phyloP scores from a whole-genome alignment of 2,797 vertebrate genomes.

The Rhabdomys pumilio region DNA sequence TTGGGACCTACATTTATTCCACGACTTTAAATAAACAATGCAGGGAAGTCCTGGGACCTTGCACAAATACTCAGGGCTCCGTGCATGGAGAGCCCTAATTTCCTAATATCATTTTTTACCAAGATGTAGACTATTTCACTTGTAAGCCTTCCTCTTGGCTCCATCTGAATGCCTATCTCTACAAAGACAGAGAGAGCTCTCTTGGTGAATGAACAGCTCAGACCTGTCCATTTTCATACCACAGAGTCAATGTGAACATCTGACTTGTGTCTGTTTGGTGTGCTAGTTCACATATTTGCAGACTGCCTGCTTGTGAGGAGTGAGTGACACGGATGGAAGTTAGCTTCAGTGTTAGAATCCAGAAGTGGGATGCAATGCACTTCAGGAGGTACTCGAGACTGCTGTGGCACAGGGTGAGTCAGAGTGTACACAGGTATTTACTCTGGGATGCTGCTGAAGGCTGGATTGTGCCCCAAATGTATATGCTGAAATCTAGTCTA shows the following conservation, averaged over 20 bases:
- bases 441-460: fast-evolving
- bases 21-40: constrained; percentile 14
- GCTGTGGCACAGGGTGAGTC: neutral
- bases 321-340: fast-evolving
- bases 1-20: constrained; percentile 63
- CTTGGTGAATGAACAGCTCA: neutral
- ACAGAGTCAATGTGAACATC: neutral
- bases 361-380: too few relatives aligned
- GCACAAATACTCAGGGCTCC: neutral
- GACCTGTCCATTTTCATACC: neutral
- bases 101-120: neutral
- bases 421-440: neutral
- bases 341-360: neutral
- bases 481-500: neutral
- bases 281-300: fast-evolving
- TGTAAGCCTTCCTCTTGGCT: neutral
- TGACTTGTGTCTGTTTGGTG: neutral
- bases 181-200: neutral
- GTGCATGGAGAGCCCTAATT: neutral
- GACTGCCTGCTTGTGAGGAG: neutral
- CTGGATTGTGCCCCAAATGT: fast-evolving
- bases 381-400: neutral
- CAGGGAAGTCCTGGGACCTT: neutral
- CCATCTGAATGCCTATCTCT: neutral
- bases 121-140: neutral